These are phyloP conservation scores for Anguilla japonica DNA, from an alignment of 2,113 vertebrate genomes.

Conservation along the genomic window DNA sequence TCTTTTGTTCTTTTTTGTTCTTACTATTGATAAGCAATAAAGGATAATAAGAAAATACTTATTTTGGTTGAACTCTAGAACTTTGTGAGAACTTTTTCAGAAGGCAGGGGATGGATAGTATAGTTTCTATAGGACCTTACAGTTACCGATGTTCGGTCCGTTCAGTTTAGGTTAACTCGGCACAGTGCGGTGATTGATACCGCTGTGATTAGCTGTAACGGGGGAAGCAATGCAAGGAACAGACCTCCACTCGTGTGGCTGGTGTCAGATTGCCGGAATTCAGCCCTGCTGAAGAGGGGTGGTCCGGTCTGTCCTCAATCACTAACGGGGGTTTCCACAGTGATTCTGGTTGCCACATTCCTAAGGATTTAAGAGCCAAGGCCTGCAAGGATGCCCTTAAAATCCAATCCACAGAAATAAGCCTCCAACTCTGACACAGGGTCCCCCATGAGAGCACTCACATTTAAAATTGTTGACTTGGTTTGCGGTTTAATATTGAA, in stretches of 20 bases:
- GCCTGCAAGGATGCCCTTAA: not conserved
- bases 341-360: not conserved
- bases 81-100: not conserved
- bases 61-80: constrained; percentile 33
- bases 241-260: not conserved
- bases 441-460: not conserved
- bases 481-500: not conserved
- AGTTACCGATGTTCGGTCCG: not conserved
- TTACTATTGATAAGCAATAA: not conserved
- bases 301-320: not conserved
- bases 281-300: not conserved
- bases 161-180: not conserved
- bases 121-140: constrained; percentile 20
- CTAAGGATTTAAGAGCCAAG: not conserved
- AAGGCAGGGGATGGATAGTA: too few species aligned
- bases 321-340: not conserved
- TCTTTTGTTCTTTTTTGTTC: not conserved
- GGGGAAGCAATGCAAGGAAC: not conserved
- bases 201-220: not conserved
- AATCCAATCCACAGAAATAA: not conserved
- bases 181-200: not conserved
- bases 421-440: not conserved
- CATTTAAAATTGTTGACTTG: not conserved
- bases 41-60: not conserved
- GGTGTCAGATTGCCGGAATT: not conserved